Evolutionary conservation across 92 coral and sea anemone genomes (phyloP), one percentile per base, ranked within the genome.

Genomic region (Epizoanthus rinbou): DNA sequence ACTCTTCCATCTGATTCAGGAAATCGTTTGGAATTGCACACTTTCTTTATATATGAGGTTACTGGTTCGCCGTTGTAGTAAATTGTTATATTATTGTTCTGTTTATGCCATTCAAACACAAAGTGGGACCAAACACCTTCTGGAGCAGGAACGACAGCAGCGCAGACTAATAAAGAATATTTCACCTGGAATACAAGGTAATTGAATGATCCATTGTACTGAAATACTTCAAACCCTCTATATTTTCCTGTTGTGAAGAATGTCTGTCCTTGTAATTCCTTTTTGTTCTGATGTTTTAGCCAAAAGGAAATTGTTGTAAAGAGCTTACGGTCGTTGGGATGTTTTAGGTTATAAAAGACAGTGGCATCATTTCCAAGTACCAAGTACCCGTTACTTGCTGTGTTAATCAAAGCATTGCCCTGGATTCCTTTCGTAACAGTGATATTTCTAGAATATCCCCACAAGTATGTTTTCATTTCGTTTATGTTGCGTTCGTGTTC

Each of bases 51-150:
- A n/a, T 76, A 60, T 10, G 11, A 15, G 35, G 5, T 22, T 6
- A 59, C 56, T 59, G 17, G 23, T 39, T 59, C 7, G 8, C 82
- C 82, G 37, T 76, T 76, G 10, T 57, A 37, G 69, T 76, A 76
- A 58, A 60, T 76, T 37, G 18, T 3, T 9, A 76, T 39, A 1
- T 60, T 19, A 0, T 35, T 8, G 14, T 0, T 1, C 4, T n/a
- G 33, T 41, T 3, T 3, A 14, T 25, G 24, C 59, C 60, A 47
- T 9, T 23, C 57, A 13, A 59, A 76, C 0, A 37, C 82, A 60
- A 60, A 76, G 31, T 76, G 82, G 4, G 82, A 76, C 82, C 82
- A 76, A 19, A 59, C 54, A 57, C 69, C 82, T 39, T 58, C 23
- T 18, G 82, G 82, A 19, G 82, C 82, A 59, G 57, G 16, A 16